A percentile compares a stretch with the other conserved stretches of the same genome.
These are phyloP conservation scores for Mesoclemmys tuberculata DNA, from an alignment of 2,113 vertebrate genomes.

Conservation along the genomic window DNA sequence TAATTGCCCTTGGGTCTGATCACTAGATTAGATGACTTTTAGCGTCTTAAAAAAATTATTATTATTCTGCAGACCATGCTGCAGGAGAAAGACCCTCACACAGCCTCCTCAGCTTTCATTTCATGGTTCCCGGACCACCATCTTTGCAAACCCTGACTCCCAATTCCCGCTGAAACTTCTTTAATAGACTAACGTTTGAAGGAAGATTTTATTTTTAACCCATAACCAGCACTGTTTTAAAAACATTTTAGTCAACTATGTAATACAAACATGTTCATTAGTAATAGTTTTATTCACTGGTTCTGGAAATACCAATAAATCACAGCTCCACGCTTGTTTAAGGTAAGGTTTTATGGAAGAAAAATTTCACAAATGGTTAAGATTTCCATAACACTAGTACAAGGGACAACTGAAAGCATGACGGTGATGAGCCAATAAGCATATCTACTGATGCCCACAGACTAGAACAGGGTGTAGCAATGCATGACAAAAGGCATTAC, in stretches of 20 bases:
- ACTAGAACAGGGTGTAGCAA: background rate
- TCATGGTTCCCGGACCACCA: background rate
- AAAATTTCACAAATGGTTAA: background rate
- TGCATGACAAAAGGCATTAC: background rate
- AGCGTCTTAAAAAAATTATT: background rate
- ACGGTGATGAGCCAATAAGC: background rate
- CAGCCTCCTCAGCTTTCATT: background rate
- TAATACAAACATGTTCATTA: background rate
- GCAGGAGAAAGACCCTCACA: background rate
- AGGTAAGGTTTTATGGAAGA: background rate
- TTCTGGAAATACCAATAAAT: background rate
- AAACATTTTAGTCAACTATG: fast-evolving
- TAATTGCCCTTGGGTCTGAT: background rate
- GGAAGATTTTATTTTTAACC: background rate
- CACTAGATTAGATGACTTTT: background rate
- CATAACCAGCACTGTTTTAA: background rate
- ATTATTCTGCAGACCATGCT: background rate
- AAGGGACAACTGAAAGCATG: fast-evolving
- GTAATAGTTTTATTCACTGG: background rate
- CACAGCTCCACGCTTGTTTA: background rate
- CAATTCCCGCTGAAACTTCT: background rate
- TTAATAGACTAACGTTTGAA: background rate
- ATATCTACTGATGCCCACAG: fast-evolving
- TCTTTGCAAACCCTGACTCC: background rate
- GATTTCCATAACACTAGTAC: background rate